phyloP scores from a whole-genome alignment of 2,888 invertebrate genomes.

The Himalopsyche anomala region DNA sequence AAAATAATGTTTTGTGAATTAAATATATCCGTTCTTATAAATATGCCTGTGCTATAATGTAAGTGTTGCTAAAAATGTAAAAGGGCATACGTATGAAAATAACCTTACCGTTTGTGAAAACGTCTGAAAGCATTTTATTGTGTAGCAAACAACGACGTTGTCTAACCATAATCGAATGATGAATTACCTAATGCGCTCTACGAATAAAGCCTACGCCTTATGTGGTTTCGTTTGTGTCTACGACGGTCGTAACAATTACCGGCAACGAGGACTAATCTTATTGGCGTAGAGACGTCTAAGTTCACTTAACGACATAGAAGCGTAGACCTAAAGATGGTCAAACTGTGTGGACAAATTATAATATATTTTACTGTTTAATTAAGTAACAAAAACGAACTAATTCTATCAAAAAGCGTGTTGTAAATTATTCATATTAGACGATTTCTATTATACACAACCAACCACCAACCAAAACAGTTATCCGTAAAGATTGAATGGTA shows the following conservation, averaged over 20 bases:
- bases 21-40: too few species aligned
- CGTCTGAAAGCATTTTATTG: constrained; percentile 9
- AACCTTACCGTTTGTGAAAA: background rate
- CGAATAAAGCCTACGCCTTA: constrained; percentile 34
- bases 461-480: too few species aligned
- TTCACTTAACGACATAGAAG: constrained; percentile 20
- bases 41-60: too few species aligned
- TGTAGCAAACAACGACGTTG: background rate
- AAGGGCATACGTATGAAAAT: too few species aligned
- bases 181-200: constrained; percentile 28
- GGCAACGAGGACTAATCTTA: constrained; percentile 34
- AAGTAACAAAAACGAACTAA: too few species aligned
- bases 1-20: too few species aligned
- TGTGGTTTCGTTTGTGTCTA: constrained; percentile 28
- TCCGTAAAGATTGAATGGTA: too few species aligned
- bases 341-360: background rate
- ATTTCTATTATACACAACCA: too few species aligned
- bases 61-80: too few species aligned
- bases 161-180: constrained; percentile 31
- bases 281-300: constrained; percentile 31
- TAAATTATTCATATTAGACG: too few species aligned
- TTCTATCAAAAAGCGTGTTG: too few species aligned
- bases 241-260: constrained; percentile 28
- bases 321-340: background rate
- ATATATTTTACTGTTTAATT: background rate